A percentile compares a stretch with the other conserved stretches of the same genome.
Conservation (phyloP, 2,888 invertebrate genomes). For the Monochamus alternatus region DNA sequence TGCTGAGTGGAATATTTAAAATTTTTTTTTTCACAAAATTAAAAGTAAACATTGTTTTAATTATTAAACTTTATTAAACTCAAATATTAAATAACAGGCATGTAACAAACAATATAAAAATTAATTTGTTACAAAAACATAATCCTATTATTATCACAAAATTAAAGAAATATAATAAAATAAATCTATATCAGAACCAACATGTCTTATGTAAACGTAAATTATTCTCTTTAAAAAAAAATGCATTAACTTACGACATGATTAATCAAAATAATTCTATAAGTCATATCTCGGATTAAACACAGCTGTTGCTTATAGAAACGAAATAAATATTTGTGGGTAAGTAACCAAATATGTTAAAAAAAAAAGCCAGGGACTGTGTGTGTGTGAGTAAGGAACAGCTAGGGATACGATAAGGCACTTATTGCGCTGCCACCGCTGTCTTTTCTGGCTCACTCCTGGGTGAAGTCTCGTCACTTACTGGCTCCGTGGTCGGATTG, state of each 20-base stretch:
- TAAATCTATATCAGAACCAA: constrained; percentile 58
- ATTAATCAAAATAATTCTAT: constrained; percentile 24
- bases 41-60: background rate
- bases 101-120: constrained; percentile 61
- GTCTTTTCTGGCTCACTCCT: constrained; percentile 50
- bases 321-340: constrained; percentile 34
- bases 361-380: constrained; percentile 38
- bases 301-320: constrained; percentile 20
- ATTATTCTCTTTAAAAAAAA: constrained; percentile 40
- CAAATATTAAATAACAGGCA: constrained; percentile 66
- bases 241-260: constrained; percentile 31
- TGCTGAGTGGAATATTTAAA: too few species aligned
- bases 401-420: constrained; percentile 40
- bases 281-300: constrained; percentile 24
- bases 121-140: constrained; percentile 61
- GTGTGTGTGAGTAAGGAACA: constrained; percentile 14
- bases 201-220: constrained; percentile 46
- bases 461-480: constrained; percentile 55
- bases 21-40: too few species aligned
- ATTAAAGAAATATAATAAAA: constrained; percentile 56
- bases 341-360: constrained; percentile 36
- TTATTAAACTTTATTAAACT: constrained; percentile 59
- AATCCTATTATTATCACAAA: constrained; percentile 67
- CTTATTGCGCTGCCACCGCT: constrained; percentile 45
- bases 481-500: constrained; percentile 48